phyloP scores from a whole-genome alignment of 2,113 vertebrate species.

The Fregetta grallaria region DNA sequence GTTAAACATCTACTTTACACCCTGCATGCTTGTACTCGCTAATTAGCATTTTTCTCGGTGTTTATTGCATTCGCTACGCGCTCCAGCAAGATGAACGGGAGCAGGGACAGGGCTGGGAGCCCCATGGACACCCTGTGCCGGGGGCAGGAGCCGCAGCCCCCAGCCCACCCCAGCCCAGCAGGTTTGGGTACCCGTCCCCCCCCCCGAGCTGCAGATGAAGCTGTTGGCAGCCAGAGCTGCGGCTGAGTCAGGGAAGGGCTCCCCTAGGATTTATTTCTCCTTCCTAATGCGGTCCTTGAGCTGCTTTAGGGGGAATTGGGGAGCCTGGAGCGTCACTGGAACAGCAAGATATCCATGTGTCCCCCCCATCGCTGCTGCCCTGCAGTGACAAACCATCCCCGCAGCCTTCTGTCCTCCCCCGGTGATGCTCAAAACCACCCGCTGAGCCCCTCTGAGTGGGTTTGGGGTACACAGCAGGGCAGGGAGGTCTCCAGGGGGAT shows the following conservation, averaged over 20 bases:
- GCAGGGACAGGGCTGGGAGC: background rate
- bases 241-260: background rate
- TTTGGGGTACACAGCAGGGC: background rate
- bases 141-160: background rate
- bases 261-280: background rate
- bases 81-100: background rate
- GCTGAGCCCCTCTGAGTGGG: background rate
- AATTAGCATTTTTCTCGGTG: background rate
- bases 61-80: background rate
- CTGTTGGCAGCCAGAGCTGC: background rate
- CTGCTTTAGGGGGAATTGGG: background rate
- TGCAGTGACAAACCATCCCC: background rate
- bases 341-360: background rate
- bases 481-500: background rate
- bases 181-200: background rate
- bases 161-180: background rate
- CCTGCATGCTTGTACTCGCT: background rate
- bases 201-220: background rate
- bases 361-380: background rate
- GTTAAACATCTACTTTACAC: constrained; percentile 29
- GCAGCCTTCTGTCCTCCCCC: background rate
- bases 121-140: rapidly evolving
- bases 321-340: background rate
- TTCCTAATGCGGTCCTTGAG: background rate
- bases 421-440: background rate